Evolutionary conservation across 2,888 invertebrate species (phyloP).

Genomic region (Chloromyia formosa): DNA sequence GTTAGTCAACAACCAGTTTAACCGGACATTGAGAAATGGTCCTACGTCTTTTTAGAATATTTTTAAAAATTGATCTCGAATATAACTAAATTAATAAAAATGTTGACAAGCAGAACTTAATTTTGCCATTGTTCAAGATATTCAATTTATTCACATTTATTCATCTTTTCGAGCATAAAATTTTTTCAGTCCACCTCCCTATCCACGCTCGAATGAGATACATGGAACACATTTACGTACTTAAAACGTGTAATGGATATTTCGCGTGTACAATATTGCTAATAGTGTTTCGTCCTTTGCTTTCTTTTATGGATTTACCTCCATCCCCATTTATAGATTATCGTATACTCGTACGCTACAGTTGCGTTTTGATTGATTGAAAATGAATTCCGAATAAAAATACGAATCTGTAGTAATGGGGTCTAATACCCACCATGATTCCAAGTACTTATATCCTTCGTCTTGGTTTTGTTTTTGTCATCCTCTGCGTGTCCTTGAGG

Average conservation of each 20-base stretch:
- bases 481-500: background rate
- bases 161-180: no score
- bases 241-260: conserved; percentile 18
- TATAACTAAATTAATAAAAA: no score
- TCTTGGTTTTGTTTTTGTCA: background rate
- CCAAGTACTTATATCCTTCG: background rate
- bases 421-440: background rate
- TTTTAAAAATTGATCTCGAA: no score
- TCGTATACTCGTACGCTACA: background rate
- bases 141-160: no score
- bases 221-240: background rate
- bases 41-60: no score
- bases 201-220: background rate
- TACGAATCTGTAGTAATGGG: background rate
- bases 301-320: background rate
- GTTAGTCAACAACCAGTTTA: no score
- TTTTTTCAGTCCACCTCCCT: no score
- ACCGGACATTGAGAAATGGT: no score
- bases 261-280: conserved; percentile 21
- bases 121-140: no score
- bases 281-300: background rate
- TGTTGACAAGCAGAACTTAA: no score
- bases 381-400: conserved; percentile 22
- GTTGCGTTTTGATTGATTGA: conserved; percentile 42
- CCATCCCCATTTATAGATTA: conserved; percentile 24